Base-by-base conservation (phyloP, 2,888 invertebrate species). In the Creontiades dilutus region DNA sequence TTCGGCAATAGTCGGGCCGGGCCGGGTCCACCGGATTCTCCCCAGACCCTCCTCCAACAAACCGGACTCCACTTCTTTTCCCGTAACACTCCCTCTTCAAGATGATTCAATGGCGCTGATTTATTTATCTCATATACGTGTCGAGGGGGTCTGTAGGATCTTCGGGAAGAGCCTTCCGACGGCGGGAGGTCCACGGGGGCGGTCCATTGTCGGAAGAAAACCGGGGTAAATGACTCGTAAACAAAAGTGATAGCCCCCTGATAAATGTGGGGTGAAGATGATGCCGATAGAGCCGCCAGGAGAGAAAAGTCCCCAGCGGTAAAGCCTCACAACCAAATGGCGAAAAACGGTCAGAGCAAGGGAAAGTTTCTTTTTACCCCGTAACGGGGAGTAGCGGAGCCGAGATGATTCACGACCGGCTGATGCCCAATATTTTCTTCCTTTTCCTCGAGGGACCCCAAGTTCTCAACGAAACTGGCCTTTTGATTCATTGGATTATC, bases 161-260 rank as follows among this genome's bases (percentile, higher is more conserved):
- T 48, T 19, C 47, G 5, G 13, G 81, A 48, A 81, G 23, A 82
- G 27, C 13, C 27, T 52, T n/a, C 19, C 3, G 48, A 19, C 14
- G 55, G 52, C 9, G 5, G 82, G 52, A 48, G 47, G 82, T n/a
- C 48, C n/a, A 13, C 12, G 28, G n/a, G 28, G 48, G 52, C 27
- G 82, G 82, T 19, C 48, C 78, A 46, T 82, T 82, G 82, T 47
- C 68, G 68, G 52, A 52, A 82, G 47, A 75, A 48, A 86, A 86
- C 37, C 75, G 86, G 27, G 86, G 75, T 86, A 75, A 86, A 86
- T 86, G 86, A 86, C 86, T 86, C 86, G 86, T 86, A 86, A 86
- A 86, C 75, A 86, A 86, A 86, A 86, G 86, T 86, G 86, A 86
- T 86, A 86, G 86, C 75, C 75, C 47, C 55, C 68, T 86, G 86